phyloP scores from a whole-genome alignment of 2,797 vertebrate genomes.

The Tragelaphus oryx region DNA sequence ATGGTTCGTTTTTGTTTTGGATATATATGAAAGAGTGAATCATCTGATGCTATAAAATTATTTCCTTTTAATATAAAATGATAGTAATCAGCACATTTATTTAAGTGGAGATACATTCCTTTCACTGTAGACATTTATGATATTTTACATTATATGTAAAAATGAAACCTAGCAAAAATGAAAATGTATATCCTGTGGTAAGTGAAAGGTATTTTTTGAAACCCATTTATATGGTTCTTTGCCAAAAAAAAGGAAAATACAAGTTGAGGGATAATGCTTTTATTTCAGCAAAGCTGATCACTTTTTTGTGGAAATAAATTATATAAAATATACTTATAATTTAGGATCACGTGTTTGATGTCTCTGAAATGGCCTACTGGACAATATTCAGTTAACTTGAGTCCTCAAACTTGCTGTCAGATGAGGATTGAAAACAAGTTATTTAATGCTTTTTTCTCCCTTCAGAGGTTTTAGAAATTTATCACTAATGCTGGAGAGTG shows the following conservation, averaged over 20 bases:
- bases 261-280: slow-evolving; percentile 2
- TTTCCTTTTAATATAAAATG: slow-evolving; percentile 16
- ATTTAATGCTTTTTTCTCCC: background rate
- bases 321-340: background rate
- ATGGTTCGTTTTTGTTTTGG: slow-evolving; percentile 33
- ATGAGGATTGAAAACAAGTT: background rate
- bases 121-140: background rate
- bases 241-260: background rate
- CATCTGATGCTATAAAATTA: background rate
- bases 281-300: background rate
- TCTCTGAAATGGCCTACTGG: background rate
- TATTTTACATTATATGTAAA: background rate
- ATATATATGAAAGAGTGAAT: slow-evolving; percentile 17
- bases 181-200: background rate
- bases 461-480: slow-evolving; percentile 8
- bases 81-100: slow-evolving; percentile 26
- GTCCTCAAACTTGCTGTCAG: background rate
- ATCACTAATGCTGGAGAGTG: background rate
- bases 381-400: background rate
- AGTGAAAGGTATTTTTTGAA: slow-evolving; percentile 7
- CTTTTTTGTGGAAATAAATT: background rate
- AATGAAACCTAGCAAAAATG: slow-evolving; percentile 12
- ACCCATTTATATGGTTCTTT: background rate
- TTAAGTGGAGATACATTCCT: background rate
- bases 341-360: background rate